Evolutionary conservation across 2,888 invertebrate species (phyloP), one percentile per base, ranked within the genome.

Genomic region (Andrena chrysosceles): DNA sequence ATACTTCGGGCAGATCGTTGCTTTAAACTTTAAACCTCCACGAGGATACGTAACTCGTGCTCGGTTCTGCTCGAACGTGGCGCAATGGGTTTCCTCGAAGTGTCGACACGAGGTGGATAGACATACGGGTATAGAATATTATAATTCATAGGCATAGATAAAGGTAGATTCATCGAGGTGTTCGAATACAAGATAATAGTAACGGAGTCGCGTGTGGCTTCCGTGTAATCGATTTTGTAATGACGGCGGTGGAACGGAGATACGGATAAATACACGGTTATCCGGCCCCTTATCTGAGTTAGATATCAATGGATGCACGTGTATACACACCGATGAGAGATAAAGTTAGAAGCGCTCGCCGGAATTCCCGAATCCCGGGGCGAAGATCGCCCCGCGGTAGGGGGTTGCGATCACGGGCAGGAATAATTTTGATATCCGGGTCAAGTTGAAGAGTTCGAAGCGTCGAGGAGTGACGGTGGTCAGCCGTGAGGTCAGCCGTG

Each of bases 361-460:
- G n/a, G 60, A 23, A 33, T 71, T 62, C 16, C 60, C 60, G 16
- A 64, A 64, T 10, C 1, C n/a, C n/a, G 1, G 20, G 48, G 13
- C 60, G 48, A 77, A 75, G 81, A 76, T 42, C 42, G 42, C 4
- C 3, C 8, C 72, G 77, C 69, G 78, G 71, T 26, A 64, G 77
- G 77, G 56, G 62, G 79, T 29, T 13, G 52, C 23, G 56, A 26
- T 23, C n/a, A 52, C 33, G 68, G 49, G 68, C 56, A 23, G 70
- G 72, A 74, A 66, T 70, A 62, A 83, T 77, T 84, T 83, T 73
- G 74, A 77, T 68, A 88, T 83, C 83, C 87, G 84, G 93, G 93
- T 93, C 93, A 92, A 93, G 93, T 92, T 92, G 92, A 93, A 91
- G 91, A 92, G 92, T 91, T 92, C 92, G 92, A 77, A 85, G 84